phyloP scores from a whole-genome alignment of 1,140 invertebrate species.

The Oryctes rhinoceros region DNA sequence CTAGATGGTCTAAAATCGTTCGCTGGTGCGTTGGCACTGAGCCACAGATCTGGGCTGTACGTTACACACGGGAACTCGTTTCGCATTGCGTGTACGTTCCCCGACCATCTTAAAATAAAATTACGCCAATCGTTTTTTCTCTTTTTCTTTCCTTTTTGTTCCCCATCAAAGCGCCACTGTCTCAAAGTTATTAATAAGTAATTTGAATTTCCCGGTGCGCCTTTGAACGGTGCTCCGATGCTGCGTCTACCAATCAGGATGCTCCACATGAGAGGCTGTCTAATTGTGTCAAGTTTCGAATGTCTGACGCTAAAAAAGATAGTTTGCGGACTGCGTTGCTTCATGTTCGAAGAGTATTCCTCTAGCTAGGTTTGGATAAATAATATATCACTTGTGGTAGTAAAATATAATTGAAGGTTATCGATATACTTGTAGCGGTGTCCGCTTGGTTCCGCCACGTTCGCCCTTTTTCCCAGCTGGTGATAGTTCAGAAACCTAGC shows the following conservation, averaged over 20 bases:
- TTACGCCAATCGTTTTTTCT: conserved; percentile 14
- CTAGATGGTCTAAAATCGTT: conserved; percentile 75
- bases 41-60: conserved; percentile 59
- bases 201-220: conserved; percentile 13
- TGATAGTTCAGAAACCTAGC: conserved; percentile 1
- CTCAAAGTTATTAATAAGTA: conserved; percentile 7
- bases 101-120: conserved; percentile 26
- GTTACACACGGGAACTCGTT: conserved; percentile 4
- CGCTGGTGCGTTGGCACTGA: conserved; percentile 69
- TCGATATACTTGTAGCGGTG: conserved; percentile 9
- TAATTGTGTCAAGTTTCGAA: conserved; percentile 37
- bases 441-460: conserved; percentile 38
- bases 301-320: background rate
- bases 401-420: background rate
- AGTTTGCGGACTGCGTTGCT: background rate
- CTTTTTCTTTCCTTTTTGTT: conserved; percentile 6
- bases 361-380: background rate
- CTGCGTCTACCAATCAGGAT: conserved; percentile 61
- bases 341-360: background rate
- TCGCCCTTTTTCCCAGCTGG: conserved; percentile 23
- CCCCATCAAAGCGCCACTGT: background rate
- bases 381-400: background rate
- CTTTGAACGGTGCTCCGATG: background rate
- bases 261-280: conserved; percentile 62
- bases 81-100: background rate